Percentiles rank a stretch among this genome's conserved stretches.
Conservation (phyloP, 92 coral and sea anemone genomes). For the Siderastrea radians region DNA sequence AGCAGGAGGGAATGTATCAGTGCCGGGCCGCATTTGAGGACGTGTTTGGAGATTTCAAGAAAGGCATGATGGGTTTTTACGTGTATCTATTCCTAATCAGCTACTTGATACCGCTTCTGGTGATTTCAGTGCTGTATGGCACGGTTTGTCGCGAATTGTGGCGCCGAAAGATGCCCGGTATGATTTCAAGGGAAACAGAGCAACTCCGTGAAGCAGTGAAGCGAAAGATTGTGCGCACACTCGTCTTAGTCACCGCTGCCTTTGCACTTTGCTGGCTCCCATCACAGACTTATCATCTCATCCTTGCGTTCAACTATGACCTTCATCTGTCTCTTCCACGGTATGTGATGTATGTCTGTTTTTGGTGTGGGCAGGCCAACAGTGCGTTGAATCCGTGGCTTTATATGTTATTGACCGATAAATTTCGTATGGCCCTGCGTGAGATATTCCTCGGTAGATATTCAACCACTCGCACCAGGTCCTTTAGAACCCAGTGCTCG, state of each 20-base stretch:
- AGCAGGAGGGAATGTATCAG: background rate
- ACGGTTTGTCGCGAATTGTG: slow-evolving; percentile 71
- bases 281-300: slow-evolving; percentile 67
- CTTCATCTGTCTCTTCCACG: slow-evolving; percentile 36
- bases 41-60: background rate
- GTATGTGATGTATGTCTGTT: slow-evolving; percentile 42
- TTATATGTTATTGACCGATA: slow-evolving; percentile 68
- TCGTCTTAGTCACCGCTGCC: slow-evolving; percentile 66
- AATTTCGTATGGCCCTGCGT: slow-evolving; percentile 43
- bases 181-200: background rate
- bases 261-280: slow-evolving; percentile 88
- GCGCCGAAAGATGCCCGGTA: slow-evolving; percentile 80
- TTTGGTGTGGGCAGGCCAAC: slow-evolving; percentile 82
- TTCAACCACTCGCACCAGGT: too few species aligned
- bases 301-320: slow-evolving; percentile 49
- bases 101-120: slow-evolving; percentile 68
- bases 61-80: background rate
- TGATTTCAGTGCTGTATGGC: slow-evolving; percentile 62
- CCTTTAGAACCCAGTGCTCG: too few species aligned
- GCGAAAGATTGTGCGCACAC: slow-evolving; percentile 75
- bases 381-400: slow-evolving; percentile 86
- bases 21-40: background rate
- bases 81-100: slow-evolving; percentile 47
- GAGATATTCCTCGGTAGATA: background rate
- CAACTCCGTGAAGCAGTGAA: slow-evolving; percentile 62